These are phyloP conservation scores for Vanessa tameamea DNA, from an alignment of 1,140 invertebrate genomes.

Conservation along the genomic window DNA sequence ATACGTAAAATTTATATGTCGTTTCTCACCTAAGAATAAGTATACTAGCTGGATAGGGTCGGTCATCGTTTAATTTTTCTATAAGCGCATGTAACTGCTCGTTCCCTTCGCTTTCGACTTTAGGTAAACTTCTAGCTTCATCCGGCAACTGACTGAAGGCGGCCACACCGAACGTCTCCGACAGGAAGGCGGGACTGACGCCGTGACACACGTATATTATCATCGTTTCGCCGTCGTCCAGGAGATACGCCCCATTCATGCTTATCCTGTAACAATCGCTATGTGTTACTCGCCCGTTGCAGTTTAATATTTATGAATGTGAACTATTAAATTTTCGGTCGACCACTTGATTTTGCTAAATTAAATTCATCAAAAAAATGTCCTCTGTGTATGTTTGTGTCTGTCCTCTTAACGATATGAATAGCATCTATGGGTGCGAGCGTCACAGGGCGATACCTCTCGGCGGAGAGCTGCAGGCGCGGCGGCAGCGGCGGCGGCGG, in stretches of 20 bases:
- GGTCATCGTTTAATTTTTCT: slow-evolving; percentile 90
- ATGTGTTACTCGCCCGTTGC: neutral
- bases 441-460: slow-evolving; percentile 72
- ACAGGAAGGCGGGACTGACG: slow-evolving; percentile 88
- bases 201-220: slow-evolving; percentile 93
- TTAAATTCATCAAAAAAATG: too few relatives aligned
- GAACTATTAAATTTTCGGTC: too few relatives aligned
- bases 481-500: slow-evolving; percentile 84
- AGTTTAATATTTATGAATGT: too few relatives aligned
- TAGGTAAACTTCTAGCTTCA: slow-evolving; percentile 88
- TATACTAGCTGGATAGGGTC: slow-evolving; percentile 89
- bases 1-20: neutral
- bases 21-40: slow-evolving; percentile 89
- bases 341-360: too few relatives aligned
- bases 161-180: slow-evolving; percentile 83
- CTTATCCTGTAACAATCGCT: slow-evolving; percentile 83
- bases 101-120: slow-evolving; percentile 88
- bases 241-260: slow-evolving; percentile 93
- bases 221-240: slow-evolving; percentile 93
- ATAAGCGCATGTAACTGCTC: slow-evolving; percentile 91
- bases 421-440: too few relatives aligned
- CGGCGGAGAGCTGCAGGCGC: slow-evolving; percentile 85
- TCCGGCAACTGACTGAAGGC: slow-evolving; percentile 82
- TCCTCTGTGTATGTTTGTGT: too few relatives aligned
- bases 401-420: too few relatives aligned